Evolutionary conservation across 2,797 vertebrate genomes (phyloP).

Genomic region (Parotocinclus haroldoi): DNA sequence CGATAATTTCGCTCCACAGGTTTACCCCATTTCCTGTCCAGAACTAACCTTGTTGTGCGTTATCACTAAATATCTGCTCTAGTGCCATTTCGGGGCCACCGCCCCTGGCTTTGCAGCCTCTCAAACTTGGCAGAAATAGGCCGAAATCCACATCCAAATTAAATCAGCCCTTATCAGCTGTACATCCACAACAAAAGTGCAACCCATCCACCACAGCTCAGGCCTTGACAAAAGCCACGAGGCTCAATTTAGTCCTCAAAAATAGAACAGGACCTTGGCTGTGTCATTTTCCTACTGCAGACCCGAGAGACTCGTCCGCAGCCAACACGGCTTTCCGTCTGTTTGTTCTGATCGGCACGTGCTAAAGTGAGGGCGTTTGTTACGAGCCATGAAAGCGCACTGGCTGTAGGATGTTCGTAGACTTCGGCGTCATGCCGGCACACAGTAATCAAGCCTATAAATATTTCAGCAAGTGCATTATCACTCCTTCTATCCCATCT

Average conservation of each 20-base stretch:
- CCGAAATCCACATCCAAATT: conserved; percentile 42
- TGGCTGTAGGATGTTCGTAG: conserved; percentile 42
- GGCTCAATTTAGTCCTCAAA: conserved; percentile 1
- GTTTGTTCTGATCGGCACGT: background rate
- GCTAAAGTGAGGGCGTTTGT: background rate
- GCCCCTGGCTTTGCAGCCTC: conserved; percentile 20
- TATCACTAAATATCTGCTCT: no score
- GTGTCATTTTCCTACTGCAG: background rate
- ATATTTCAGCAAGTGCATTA: conserved; percentile 67
- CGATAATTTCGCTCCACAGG: no score
- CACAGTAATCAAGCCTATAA: conserved; percentile 65
- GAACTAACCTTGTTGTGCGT: no score
- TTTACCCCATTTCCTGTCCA: no score
- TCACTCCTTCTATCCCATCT: conserved; percentile 58
- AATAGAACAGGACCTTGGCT: conserved; percentile 6
- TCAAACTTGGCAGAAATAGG: conserved; percentile 46
- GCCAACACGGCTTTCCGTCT: no score
- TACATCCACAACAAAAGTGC: conserved; percentile 22
- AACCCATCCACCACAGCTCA: conserved; percentile 28
- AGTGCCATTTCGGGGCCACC: no score
- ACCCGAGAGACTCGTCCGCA: background rate
- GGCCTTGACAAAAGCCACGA: conserved; percentile 16
- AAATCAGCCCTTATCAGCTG: conserved; percentile 42
- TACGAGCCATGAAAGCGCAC: no score
- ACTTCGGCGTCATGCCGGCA: conserved; percentile 50